A percentile compares a stretch with the other conserved stretches of the same genome.
phyloP scores from a whole-genome alignment of 2,888 invertebrate species.

The Brachyptera risi region DNA sequence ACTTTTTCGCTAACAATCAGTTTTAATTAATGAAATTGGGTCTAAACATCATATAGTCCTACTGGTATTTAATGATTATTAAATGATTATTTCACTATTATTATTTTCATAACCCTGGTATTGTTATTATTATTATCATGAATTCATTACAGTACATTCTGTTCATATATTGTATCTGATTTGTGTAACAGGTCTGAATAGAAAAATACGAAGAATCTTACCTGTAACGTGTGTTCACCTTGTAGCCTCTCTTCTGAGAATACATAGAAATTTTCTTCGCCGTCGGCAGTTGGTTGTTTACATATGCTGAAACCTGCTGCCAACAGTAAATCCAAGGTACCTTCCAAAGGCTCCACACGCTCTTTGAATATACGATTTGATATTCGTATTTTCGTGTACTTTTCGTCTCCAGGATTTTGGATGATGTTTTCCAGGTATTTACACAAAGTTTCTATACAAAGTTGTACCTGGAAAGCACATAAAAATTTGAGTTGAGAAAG shows the following conservation, averaged over 20 bases:
- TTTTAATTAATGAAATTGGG: too few relatives aligned
- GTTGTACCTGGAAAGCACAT: conserved; percentile 56
- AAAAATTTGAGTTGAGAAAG: neutral
- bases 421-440: conserved; percentile 91
- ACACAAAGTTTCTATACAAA: conserved; percentile 78
- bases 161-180: too few relatives aligned
- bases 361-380: conserved; percentile 79
- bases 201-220: conserved; percentile 42
- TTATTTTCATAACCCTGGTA: too few relatives aligned
- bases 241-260: conserved; percentile 59
- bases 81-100: too few relatives aligned
- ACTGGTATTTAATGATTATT: neutral
- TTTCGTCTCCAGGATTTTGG: conserved; percentile 78
- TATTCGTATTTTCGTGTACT: conserved; percentile 85
- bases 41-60: too few relatives aligned
- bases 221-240: conserved; percentile 53
- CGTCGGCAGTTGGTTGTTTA: conserved; percentile 53
- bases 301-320: conserved; percentile 75
- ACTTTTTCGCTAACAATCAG: too few relatives aligned
- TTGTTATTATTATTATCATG: too few relatives aligned
- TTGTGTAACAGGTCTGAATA: too few relatives aligned
- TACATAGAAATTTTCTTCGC: conserved; percentile 61
- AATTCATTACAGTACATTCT: too few relatives aligned
- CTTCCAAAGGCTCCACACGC: conserved; percentile 73
- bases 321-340: conserved; percentile 71